Percentiles rank a stretch among this genome's conserved stretches.
These are phyloP conservation scores for Hydrolagus colliei DNA, from an alignment of 2,797 vertebrate species.

Conservation along the genomic window DNA sequence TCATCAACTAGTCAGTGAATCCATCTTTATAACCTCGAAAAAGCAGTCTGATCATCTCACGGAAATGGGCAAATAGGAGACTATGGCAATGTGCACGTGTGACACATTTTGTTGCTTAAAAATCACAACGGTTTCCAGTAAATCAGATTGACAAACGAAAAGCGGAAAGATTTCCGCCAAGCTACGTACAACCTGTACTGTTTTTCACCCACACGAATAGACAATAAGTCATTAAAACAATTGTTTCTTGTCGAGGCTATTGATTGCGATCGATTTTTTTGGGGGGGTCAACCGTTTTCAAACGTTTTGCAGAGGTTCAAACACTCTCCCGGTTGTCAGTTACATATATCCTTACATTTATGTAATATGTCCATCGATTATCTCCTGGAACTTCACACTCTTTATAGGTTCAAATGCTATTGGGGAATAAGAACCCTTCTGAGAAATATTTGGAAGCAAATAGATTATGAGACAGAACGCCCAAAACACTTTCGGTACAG, in stretches of 20 bases:
- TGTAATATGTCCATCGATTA: background rate
- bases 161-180: no score
- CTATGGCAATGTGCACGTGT: background rate
- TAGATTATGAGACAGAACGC: no score
- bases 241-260: background rate
- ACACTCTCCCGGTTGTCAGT: background rate
- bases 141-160: background rate
- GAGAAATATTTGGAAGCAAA: no score
- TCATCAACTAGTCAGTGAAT: background rate
- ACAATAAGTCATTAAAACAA: constrained; percentile 15
- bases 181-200: background rate
- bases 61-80: constrained; percentile 2
- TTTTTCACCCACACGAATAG: background rate
- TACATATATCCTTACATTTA: background rate
- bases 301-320: background rate
- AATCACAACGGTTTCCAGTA: background rate
- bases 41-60: background rate
- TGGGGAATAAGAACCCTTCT: no score
- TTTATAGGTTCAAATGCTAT: no score
- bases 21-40: background rate
- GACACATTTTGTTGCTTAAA: background rate
- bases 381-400: no score
- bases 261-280: constrained; percentile 7
- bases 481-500: no score
- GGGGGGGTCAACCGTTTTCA: background rate